Evolutionary conservation across 2,888 invertebrate genomes (phyloP).

Genomic region (Hydriomena furcata): DNA sequence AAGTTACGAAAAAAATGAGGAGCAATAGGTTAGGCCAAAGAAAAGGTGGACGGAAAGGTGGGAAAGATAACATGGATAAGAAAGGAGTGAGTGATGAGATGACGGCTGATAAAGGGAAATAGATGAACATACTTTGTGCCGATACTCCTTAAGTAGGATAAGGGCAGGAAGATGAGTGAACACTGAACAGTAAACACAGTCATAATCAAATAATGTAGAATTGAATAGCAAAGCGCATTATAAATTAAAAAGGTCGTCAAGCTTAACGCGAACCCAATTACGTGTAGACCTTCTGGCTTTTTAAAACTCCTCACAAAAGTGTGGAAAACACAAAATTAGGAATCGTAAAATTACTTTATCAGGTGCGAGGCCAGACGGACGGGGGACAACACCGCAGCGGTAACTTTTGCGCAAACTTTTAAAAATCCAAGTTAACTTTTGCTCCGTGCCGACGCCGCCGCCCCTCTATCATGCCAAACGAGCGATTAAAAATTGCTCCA

Average conservation of each 20-base stretch:
- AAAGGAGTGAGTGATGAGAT: too few species aligned
- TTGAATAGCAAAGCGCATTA: slow-evolving; percentile 41
- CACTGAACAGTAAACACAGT: too few species aligned
- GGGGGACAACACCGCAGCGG: slow-evolving; percentile 57
- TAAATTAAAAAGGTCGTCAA: slow-evolving; percentile 60
- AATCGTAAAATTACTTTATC: slow-evolving; percentile 79
- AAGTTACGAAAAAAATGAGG: slow-evolving; percentile 22
- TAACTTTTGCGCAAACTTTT: slow-evolving; percentile 76
- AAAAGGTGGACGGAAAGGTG: too few species aligned
- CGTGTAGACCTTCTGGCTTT: slow-evolving; percentile 64
- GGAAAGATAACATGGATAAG: too few species aligned
- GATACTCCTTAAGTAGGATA: too few species aligned
- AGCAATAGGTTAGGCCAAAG: too few species aligned
- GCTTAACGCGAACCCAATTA: slow-evolving; percentile 67
- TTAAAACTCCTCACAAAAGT: slow-evolving; percentile 78
- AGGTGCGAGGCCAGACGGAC: slow-evolving; percentile 69
- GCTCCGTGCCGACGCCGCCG: slow-evolving; percentile 47
- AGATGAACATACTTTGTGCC: too few species aligned
- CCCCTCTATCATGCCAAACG: slow-evolving; percentile 26
- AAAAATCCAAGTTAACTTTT: slow-evolving; percentile 80
- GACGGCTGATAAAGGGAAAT: too few species aligned
- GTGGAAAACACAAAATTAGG: slow-evolving; percentile 78
- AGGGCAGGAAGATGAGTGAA: too few species aligned
- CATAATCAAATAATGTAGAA: too few species aligned
- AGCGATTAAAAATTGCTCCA: not conserved